A percentile compares a stretch with the other conserved stretches of the same genome.
Conservation (phyloP, 2,113 vertebrate genomes). For the Gymnocephalus cernua region DNA sequence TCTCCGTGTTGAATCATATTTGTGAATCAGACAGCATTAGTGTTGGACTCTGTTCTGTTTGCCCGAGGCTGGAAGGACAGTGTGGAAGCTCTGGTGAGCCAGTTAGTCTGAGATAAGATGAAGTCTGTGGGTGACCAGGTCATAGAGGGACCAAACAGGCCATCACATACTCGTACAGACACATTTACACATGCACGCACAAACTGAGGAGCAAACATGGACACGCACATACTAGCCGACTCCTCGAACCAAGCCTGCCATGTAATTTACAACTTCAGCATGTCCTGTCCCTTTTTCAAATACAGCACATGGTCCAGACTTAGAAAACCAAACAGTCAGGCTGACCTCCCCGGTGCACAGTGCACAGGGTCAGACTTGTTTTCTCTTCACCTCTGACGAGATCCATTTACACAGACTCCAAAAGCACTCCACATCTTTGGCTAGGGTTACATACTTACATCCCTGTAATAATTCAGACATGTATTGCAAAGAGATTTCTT, state of each 20-base stretch:
- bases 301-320: slow-evolving; percentile 67
- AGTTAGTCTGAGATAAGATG: slow-evolving; percentile 30
- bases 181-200: slow-evolving; percentile 21
- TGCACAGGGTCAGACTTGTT: slow-evolving; percentile 80
- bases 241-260: slow-evolving; percentile 50
- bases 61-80: slow-evolving; percentile 24
- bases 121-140: slow-evolving; percentile 47
- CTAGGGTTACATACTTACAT: slow-evolving; percentile 80
- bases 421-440: slow-evolving; percentile 73
- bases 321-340: slow-evolving; percentile 77
- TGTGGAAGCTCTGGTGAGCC: slow-evolving; percentile 27
- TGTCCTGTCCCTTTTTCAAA: slow-evolving; percentile 67
- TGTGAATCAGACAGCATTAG: slow-evolving; percentile 67
- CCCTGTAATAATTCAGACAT: slow-evolving; percentile 82
- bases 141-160: slow-evolving; percentile 17
- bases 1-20: slow-evolving; percentile 81
- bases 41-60: slow-evolving; percentile 66
- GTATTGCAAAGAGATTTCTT: slow-evolving; percentile 73
- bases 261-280: slow-evolving; percentile 76
- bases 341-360: slow-evolving; percentile 73
- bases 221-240: slow-evolving; percentile 31
- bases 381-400: slow-evolving; percentile 75
- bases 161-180: not conserved
- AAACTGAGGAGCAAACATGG: slow-evolving; percentile 21
- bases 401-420: slow-evolving; percentile 82